phyloP scores from a whole-genome alignment of 92 coral and sea anemone genomes.

The Pocillopora meandrina region DNA sequence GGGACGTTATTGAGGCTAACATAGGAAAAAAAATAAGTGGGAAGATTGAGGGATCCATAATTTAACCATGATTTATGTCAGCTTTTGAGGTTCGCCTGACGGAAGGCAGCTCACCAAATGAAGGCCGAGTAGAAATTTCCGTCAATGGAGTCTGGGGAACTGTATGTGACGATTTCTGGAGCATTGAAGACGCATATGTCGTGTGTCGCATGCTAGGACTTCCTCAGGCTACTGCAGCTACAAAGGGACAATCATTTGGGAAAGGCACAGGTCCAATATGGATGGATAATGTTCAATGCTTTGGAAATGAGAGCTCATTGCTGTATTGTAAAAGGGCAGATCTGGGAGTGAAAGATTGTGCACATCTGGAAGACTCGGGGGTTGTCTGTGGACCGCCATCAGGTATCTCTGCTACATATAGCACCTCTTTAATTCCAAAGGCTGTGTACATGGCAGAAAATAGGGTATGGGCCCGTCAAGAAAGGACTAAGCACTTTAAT shows the following conservation, averaged over 20 bases:
- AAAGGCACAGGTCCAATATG: conserved; percentile 21
- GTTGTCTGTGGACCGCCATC: conserved; percentile 39
- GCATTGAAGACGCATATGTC: conserved; percentile 28
- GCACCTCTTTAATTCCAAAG: background rate
- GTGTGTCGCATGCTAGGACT: conserved; percentile 28
- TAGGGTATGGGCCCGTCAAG: too few relatives aligned
- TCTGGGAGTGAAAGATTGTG: conserved; percentile 28
- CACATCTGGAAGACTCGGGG: conserved; percentile 31
- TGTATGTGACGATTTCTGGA: conserved; percentile 27
- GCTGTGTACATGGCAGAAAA: too few relatives aligned
- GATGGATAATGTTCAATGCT: conserved; percentile 31
- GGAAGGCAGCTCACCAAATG: conserved; percentile 13
- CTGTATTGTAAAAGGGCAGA: conserved; percentile 13
- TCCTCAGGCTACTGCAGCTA: conserved; percentile 39
- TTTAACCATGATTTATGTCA: background rate
- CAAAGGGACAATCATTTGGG: conserved; percentile 19
- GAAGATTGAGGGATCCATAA: too few relatives aligned
- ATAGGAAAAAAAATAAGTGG: too few relatives aligned
- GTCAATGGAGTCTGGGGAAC: conserved; percentile 34
- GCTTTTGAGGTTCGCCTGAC: conserved; percentile 25
- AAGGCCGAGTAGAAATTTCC: conserved; percentile 33
- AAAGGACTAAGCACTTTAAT: too few relatives aligned
- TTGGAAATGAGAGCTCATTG: conserved; percentile 34
- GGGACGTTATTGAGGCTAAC: too few relatives aligned
- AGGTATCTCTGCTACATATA: background rate